phyloP scores from a whole-genome alignment of 2,797 vertebrate genomes.

The Crocodylus rhombifer region DNA sequence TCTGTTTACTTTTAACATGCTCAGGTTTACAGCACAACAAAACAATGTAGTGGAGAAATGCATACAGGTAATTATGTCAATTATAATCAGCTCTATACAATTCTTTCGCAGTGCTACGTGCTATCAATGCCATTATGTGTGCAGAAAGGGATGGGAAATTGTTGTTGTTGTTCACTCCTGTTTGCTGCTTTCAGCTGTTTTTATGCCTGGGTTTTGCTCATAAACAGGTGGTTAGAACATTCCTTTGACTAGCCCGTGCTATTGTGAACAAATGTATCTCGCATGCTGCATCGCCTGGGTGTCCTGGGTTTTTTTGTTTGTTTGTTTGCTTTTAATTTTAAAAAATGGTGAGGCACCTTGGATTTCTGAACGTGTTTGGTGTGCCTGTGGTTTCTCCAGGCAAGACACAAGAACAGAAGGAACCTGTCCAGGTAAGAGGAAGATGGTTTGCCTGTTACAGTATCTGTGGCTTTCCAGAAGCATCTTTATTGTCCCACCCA shows the following conservation, averaged over 20 bases:
- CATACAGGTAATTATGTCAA: conserved; percentile 80
- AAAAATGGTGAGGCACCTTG: conserved; percentile 14
- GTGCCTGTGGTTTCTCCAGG: conserved; percentile 3
- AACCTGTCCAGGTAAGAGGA: not conserved
- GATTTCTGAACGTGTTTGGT: conserved; percentile 31
- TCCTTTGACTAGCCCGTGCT: conserved; percentile 71
- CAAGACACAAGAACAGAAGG: not conserved
- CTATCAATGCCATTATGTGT: conserved; percentile 79
- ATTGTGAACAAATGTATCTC: conserved; percentile 72
- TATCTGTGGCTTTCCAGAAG: not conserved
- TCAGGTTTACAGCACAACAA: conserved; percentile 68
- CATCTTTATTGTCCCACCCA: not conserved
- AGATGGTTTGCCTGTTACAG: not conserved
- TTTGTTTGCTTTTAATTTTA: not conserved
- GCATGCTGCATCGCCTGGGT: conserved; percentile 32
- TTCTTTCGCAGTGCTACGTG: conserved; percentile 73
- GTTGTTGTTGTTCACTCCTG: conserved; percentile 70
- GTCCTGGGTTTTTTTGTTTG: conserved; percentile 45
- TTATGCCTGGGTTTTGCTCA: conserved; percentile 85
- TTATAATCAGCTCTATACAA: conserved; percentile 78
- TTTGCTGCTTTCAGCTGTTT: conserved; percentile 82
- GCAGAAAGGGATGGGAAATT: conserved; percentile 77
- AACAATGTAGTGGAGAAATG: conserved; percentile 80
- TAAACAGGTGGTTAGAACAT: conserved; percentile 84
- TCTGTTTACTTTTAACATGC: conserved; percentile 79